Conservation (phyloP, 1,140 invertebrate genomes). For the Drosophila sechellia region DNA sequence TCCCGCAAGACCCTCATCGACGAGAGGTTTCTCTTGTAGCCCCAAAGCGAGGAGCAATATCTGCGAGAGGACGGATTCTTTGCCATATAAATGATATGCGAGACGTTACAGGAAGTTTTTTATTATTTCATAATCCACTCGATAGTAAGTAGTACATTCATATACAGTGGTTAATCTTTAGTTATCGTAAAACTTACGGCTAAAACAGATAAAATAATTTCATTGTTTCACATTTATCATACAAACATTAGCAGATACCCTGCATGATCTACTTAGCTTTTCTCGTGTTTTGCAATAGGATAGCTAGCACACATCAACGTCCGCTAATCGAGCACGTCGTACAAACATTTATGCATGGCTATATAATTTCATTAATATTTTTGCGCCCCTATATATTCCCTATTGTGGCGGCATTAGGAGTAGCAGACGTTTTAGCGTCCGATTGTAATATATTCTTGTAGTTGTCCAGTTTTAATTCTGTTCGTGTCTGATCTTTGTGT, state of each 20-base stretch:
- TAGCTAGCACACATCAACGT: slow-evolving; percentile 63
- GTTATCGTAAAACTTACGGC: slow-evolving; percentile 73
- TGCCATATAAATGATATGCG: slow-evolving; percentile 42
- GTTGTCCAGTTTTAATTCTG: slow-evolving; percentile 35
- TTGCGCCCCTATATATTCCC: slow-evolving; percentile 14
- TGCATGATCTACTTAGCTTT: slow-evolving; percentile 43
- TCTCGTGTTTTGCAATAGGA: slow-evolving; percentile 44
- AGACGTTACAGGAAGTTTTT: slow-evolving; percentile 9
- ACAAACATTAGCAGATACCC: slow-evolving; percentile 39
- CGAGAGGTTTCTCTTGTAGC: slow-evolving; percentile 84
- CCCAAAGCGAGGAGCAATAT: slow-evolving; percentile 50
- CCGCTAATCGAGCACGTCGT: slow-evolving; percentile 17
- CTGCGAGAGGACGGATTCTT: slow-evolving; percentile 64
- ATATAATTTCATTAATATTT: slow-evolving; percentile 37
- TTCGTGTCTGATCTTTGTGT: slow-evolving; percentile 39
- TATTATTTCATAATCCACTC: slow-evolving; percentile 74
- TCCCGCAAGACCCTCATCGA: slow-evolving; percentile 81
- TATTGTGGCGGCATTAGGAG: slow-evolving; percentile 61
- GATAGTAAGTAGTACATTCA: slow-evolving; percentile 75
- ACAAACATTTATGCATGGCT: slow-evolving; percentile 31
- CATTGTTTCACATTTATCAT: slow-evolving; percentile 72
- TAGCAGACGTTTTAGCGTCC: slow-evolving; percentile 39
- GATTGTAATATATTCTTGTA: slow-evolving; percentile 15
- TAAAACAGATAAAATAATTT: slow-evolving; percentile 80
- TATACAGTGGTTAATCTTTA: slow-evolving; percentile 66